Evolutionary conservation across 2,113 vertebrate species (phyloP).

Genomic region (Bufo gargarizans): DNA sequence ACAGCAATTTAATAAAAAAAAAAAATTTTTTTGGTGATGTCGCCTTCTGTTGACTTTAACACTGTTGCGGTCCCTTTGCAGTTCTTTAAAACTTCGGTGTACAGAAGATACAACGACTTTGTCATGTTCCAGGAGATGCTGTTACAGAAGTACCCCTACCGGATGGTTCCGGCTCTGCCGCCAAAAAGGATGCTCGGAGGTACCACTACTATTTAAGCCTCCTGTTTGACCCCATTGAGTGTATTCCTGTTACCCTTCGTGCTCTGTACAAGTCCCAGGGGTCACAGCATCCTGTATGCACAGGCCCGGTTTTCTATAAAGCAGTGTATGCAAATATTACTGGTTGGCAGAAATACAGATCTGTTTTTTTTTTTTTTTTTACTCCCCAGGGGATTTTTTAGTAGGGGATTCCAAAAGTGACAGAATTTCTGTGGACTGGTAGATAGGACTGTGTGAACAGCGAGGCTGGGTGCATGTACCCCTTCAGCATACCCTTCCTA

Average conservation of each 20-base stretch:
- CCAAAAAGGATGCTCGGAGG: constrained; percentile 95
- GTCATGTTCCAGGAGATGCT: constrained; percentile 94
- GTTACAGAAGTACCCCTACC: constrained; percentile 91
- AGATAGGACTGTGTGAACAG: too few relatives aligned
- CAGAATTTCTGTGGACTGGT: too few relatives aligned
- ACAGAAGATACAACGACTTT: constrained; percentile 92
- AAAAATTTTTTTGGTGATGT: neutral
- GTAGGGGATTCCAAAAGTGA: neutral
- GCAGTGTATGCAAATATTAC: neutral
- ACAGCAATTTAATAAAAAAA: too few relatives aligned
- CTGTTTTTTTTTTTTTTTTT: neutral
- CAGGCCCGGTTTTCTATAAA: neutral
- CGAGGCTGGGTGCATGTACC: too few relatives aligned
- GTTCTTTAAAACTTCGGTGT: constrained; percentile 88
- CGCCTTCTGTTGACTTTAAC: neutral
- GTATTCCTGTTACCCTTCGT: neutral
- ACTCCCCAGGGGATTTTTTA: neutral
- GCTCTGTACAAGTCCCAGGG: neutral
- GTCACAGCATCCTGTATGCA: neutral
- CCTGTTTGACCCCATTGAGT: neutral
- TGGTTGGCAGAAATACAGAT: neutral
- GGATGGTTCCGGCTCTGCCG: constrained; percentile 90
- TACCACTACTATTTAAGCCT: constrained; percentile 59
- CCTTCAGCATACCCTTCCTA: too few relatives aligned
- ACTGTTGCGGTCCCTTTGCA: constrained; percentile 61